Evolutionary conservation across 2,113 vertebrate species (phyloP).

Genomic region (Corapipo altera): DNA sequence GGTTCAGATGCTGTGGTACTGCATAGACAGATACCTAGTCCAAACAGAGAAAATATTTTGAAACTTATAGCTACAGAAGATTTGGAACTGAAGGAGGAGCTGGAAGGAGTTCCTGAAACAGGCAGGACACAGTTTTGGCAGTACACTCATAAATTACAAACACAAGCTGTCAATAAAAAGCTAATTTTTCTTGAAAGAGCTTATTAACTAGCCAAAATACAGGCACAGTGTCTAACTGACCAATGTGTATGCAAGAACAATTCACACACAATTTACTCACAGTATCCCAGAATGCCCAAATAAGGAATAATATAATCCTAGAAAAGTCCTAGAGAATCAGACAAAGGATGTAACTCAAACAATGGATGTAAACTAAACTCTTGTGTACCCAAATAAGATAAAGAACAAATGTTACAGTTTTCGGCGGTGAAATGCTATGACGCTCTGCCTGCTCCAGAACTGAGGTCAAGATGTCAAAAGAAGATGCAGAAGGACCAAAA

Average conservation of each 20-base stretch:
- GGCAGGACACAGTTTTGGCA: rapidly evolving
- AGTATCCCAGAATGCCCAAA: background rate
- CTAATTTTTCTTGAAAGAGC: background rate
- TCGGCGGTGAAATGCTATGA: background rate
- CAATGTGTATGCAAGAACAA: background rate
- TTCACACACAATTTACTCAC: background rate
- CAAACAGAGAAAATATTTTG: background rate
- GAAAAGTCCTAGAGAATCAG: background rate
- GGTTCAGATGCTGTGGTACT: constrained; percentile 82
- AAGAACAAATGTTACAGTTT: background rate
- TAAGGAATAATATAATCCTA: background rate
- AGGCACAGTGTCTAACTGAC: background rate
- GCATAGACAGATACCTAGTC: constrained; percentile 88
- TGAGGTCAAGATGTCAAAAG: background rate
- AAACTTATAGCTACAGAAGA: background rate
- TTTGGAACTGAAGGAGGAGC: background rate
- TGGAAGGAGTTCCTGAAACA: background rate
- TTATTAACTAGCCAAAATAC: background rate
- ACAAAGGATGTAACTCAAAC: background rate
- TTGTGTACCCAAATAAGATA: background rate
- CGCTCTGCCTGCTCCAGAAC: background rate
- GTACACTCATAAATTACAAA: background rate
- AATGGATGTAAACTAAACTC: background rate
- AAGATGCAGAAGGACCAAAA: background rate
- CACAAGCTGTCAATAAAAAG: background rate